Conservation (phyloP, 2,888 invertebrate species). For the Cephus pygmeus region DNA sequence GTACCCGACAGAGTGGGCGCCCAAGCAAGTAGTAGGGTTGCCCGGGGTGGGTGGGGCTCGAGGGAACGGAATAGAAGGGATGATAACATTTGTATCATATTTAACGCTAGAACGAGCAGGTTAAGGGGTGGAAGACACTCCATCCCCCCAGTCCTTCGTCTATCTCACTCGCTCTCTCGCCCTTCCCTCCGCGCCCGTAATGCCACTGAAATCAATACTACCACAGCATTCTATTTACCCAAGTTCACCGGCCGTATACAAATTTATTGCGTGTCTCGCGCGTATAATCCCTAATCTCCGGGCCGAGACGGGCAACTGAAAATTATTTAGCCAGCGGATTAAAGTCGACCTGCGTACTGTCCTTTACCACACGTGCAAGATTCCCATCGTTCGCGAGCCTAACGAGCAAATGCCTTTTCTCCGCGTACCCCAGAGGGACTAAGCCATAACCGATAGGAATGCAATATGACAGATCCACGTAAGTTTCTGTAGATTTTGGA, state of each 20-base stretch:
- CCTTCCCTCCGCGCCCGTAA: conserved; percentile 26
- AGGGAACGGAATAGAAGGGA: conserved; percentile 56
- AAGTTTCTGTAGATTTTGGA: neutral
- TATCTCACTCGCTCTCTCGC: conserved; percentile 25
- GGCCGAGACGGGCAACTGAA: conserved; percentile 3
- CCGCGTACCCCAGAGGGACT: neutral
- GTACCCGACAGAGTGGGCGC: conserved; percentile 35
- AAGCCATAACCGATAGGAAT: neutral
- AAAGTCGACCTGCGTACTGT: neutral
- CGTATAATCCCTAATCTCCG: conserved; percentile 19
- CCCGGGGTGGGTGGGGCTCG: conserved; percentile 23
- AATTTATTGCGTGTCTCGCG: conserved; percentile 53
- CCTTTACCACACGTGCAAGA: neutral
- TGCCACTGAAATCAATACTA: conserved; percentile 60
- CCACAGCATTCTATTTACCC: conserved; percentile 51
- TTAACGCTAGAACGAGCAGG: conserved; percentile 61
- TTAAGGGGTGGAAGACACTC: conserved; percentile 53
- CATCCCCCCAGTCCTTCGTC: conserved; percentile 19
- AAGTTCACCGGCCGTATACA: conserved; percentile 56
- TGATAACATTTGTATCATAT: conserved; percentile 64
- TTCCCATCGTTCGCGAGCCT: neutral
- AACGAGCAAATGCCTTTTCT: neutral
- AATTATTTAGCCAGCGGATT: neutral
- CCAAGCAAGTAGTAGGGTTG: conserved; percentile 18
- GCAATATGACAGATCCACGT: neutral